Percentiles rank a stretch among this genome's conserved stretches.
Evolutionary conservation across 2,113 vertebrate species (phyloP).

Genomic region (Campylomormyrus tamandua): DNA sequence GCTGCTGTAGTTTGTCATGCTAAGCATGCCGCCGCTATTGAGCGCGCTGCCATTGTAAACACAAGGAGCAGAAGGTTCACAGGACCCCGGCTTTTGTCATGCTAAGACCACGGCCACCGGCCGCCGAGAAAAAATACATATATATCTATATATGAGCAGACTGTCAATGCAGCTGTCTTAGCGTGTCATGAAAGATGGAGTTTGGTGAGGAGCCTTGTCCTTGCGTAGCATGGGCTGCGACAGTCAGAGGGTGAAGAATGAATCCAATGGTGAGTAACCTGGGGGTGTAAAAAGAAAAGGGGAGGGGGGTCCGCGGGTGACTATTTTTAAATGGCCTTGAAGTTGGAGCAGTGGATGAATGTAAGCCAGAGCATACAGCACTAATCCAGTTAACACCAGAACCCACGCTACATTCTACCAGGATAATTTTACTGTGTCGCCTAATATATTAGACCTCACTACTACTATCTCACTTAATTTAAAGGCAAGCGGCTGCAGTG

Average conservation of each 20-base stretch:
- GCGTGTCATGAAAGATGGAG: constrained; percentile 8
- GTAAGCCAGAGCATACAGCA: not conserved
- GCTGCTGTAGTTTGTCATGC: constrained; percentile 21
- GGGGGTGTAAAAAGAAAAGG: not conserved
- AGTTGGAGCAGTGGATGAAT: constrained; percentile 6
- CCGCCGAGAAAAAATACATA: constrained; percentile 14
- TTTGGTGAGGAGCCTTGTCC: not conserved
- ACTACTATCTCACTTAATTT: not conserved
- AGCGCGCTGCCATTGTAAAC: constrained; percentile 16
- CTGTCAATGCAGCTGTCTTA: not conserved
- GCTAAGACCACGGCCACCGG: constrained; percentile 12
- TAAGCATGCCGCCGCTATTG: constrained; percentile 25
- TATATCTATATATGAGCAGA: constrained; percentile 21
- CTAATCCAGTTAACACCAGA: constrained; percentile 9
- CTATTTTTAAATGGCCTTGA: constrained; percentile 9
- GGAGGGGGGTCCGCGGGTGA: not conserved
- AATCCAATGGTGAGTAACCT: not conserved
- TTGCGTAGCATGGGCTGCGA: not conserved
- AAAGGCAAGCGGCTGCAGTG: not conserved
- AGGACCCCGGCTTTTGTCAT: constrained; percentile 28
- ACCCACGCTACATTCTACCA: not conserved
- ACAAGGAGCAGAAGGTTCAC: constrained; percentile 29
- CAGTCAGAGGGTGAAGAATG: constrained; percentile 1
- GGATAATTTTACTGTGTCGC: not conserved
- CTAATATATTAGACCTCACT: not conserved